Evolutionary conservation across 2,888 invertebrate species (phyloP).

Genomic region (Macaria liturata): DNA sequence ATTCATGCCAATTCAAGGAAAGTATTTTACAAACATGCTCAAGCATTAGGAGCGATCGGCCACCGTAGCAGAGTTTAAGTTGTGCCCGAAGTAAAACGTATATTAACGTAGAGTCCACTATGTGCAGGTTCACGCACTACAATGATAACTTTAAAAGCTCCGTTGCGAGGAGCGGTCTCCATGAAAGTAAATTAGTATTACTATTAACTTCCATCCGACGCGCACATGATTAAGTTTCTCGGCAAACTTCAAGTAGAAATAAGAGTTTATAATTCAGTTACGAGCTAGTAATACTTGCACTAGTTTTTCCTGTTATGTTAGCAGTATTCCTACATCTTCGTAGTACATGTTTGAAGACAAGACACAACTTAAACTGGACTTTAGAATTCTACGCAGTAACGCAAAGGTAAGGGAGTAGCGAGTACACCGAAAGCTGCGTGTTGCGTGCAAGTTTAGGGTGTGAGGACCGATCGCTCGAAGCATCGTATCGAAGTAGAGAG

Average conservation of each 20-base stretch:
- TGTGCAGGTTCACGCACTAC: slow-evolving; percentile 45
- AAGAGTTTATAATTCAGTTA: slow-evolving; percentile 40
- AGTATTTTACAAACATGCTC: slow-evolving; percentile 76
- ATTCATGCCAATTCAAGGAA: slow-evolving; percentile 75
- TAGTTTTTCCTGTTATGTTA: background rate
- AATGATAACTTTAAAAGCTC: slow-evolving; percentile 57
- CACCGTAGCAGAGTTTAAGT: slow-evolving; percentile 66
- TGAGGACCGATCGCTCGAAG: slow-evolving; percentile 78
- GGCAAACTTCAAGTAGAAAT: slow-evolving; percentile 47
- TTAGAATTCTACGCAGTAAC: slow-evolving; percentile 60
- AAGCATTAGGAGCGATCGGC: slow-evolving; percentile 79
- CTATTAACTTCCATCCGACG: slow-evolving; percentile 55
- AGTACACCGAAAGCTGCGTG: slow-evolving; percentile 78
- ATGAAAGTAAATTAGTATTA: slow-evolving; percentile 59
- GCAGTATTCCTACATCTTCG: slow-evolving; percentile 13
- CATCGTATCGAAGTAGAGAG: slow-evolving; percentile 37
- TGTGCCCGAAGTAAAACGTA: slow-evolving; percentile 53
- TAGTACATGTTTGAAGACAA: slow-evolving; percentile 25
- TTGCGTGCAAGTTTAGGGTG: slow-evolving; percentile 71
- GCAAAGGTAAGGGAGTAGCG: slow-evolving; percentile 59
- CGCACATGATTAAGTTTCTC: slow-evolving; percentile 53
- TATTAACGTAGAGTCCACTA: too few species aligned
- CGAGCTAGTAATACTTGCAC: too few species aligned
- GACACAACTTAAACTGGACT: slow-evolving; percentile 71
- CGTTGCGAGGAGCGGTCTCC: slow-evolving; percentile 41